Conservation (phyloP, 1,140 invertebrate genomes). For the Triops longicaudatus region DNA sequence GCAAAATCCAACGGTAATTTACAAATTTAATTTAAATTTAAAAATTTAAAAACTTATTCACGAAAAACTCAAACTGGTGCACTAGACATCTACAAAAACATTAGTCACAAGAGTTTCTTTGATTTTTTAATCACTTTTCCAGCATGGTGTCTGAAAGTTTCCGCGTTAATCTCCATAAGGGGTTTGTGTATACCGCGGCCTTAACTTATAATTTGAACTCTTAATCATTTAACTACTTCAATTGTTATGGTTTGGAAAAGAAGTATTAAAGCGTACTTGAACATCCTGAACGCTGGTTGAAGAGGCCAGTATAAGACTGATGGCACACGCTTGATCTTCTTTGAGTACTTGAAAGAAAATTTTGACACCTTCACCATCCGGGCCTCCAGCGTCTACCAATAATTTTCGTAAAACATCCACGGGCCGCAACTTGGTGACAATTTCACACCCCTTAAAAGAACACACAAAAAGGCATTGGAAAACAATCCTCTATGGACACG, state of each 20-base stretch:
- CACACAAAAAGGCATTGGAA: neutral
- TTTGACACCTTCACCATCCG: constrained; percentile 73
- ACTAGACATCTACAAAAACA: too few relatives aligned
- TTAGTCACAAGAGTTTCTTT: too few relatives aligned
- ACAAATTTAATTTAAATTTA: too few relatives aligned
- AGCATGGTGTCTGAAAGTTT: too few relatives aligned
- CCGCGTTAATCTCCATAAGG: too few relatives aligned
- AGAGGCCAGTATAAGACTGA: constrained; percentile 75
- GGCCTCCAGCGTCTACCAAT: constrained; percentile 67
- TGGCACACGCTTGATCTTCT: constrained; percentile 79
- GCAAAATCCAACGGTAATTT: too few relatives aligned
- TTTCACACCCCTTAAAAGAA: constrained; percentile 58
- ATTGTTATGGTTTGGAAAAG: neutral
- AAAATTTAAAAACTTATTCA: too few relatives aligned
- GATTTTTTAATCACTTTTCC: too few relatives aligned
- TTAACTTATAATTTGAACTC: neutral
- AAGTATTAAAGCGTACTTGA: constrained; percentile 50
- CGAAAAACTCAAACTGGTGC: too few relatives aligned
- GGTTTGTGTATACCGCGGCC: too few relatives aligned
- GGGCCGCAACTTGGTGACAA: constrained; percentile 71
- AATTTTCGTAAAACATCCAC: constrained; percentile 75
- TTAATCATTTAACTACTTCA: neutral
- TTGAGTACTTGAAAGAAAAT: constrained; percentile 75
- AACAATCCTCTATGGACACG: neutral
- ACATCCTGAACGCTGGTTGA: constrained; percentile 55